Percentiles rank a stretch among this genome's conserved stretches.
Evolutionary conservation across 1,140 invertebrate species (phyloP).

Genomic region (Eubasilissa regina): DNA sequence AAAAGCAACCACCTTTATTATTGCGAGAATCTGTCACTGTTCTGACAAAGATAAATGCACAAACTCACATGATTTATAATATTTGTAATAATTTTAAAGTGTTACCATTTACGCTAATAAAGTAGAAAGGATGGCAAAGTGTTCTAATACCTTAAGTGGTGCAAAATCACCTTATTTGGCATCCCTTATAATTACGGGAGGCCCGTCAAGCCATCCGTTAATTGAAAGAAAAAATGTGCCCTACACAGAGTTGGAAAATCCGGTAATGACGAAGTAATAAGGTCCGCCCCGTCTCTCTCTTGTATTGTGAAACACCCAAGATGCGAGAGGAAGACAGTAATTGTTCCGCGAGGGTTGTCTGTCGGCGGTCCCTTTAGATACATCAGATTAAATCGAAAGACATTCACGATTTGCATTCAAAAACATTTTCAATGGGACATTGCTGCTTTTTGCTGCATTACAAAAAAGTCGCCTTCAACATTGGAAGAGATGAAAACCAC

Average conservation of each 20-base stretch:
- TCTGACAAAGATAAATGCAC: too few relatives aligned
- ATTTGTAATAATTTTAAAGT: too few relatives aligned
- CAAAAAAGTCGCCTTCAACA: constrained; percentile 47
- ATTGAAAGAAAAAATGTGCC: constrained; percentile 53
- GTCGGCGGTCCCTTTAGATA: constrained; percentile 60
- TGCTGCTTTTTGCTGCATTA: constrained; percentile 56
- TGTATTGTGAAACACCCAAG: neutral
- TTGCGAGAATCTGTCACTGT: too few relatives aligned
- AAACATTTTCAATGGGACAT: constrained; percentile 60
- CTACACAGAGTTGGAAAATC: constrained; percentile 23
- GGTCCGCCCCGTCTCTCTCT: constrained; percentile 30
- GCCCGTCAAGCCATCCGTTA: constrained; percentile 33
- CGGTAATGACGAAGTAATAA: neutral
- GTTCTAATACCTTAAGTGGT: neutral
- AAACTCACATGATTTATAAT: too few relatives aligned
- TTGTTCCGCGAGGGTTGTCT: constrained; percentile 30
- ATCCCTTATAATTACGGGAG: constrained; percentile 32
- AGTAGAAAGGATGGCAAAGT: too few relatives aligned
- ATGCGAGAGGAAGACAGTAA: constrained; percentile 30
- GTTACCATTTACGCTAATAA: too few relatives aligned
- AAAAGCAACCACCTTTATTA: too few relatives aligned
- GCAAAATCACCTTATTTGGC: neutral
- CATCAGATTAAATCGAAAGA: constrained; percentile 61
- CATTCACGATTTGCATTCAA: constrained; percentile 61
- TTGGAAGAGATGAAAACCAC: neutral